phyloP scores from a whole-genome alignment of 2,888 invertebrate genomes.

The Esperia sulphurella region DNA sequence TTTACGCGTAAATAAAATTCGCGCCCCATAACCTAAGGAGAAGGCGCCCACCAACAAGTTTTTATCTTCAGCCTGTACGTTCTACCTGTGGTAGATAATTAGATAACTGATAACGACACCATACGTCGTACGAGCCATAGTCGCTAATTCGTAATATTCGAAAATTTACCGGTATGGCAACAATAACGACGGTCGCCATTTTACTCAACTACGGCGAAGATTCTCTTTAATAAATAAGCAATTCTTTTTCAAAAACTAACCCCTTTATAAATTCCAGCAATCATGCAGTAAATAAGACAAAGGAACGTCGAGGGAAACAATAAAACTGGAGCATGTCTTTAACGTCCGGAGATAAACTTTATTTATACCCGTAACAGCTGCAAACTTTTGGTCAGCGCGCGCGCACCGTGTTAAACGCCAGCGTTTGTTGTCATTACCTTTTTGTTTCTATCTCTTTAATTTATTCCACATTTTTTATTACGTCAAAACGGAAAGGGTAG shows the following conservation, averaged over 20 bases:
- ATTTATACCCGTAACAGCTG: slow-evolving; percentile 76
- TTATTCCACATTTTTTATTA: slow-evolving; percentile 33
- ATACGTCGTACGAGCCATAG: too few relatives aligned
- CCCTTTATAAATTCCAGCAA: neutral
- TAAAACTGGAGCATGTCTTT: slow-evolving; percentile 63
- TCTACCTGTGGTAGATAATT: too few relatives aligned
- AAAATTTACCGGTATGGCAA: too few relatives aligned
- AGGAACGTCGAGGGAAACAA: slow-evolving; percentile 45
- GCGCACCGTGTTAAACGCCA: slow-evolving; percentile 37
- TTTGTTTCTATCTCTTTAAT: slow-evolving; percentile 56
- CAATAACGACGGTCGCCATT: too few relatives aligned
- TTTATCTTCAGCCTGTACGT: too few relatives aligned
- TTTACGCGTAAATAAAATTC: too few relatives aligned
- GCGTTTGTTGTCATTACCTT: slow-evolving; percentile 62
- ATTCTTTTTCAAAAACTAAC: neutral
- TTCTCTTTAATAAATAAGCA: too few relatives aligned
- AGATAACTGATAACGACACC: too few relatives aligned
- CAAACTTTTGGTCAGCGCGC: slow-evolving; percentile 77
- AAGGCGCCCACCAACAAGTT: too few relatives aligned
- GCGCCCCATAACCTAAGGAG: too few relatives aligned
- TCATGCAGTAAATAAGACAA: slow-evolving; percentile 23
- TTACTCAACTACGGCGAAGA: too few relatives aligned
- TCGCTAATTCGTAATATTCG: too few relatives aligned
- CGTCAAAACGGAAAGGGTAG: slow-evolving; percentile 37
- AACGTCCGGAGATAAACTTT: slow-evolving; percentile 74